phyloP scores from a whole-genome alignment of 2,797 vertebrate species.

The Lemur catta region DNA sequence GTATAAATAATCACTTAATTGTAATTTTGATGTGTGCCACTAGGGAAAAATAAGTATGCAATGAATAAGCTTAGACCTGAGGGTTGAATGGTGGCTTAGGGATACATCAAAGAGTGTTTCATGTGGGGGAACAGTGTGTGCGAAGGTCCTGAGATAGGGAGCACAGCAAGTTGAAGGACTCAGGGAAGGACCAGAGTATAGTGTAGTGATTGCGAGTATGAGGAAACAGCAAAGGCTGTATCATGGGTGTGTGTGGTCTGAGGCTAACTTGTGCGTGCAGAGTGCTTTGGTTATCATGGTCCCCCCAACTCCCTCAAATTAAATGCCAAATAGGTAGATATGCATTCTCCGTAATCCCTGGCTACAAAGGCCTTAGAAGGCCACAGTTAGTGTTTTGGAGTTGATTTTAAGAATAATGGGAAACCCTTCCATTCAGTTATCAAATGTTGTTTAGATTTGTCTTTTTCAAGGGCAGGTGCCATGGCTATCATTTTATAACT shows the following conservation, averaged over 20 bases:
- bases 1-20: background rate
- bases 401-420: background rate
- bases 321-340: background rate
- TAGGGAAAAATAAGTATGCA: background rate
- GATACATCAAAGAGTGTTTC: background rate
- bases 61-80: background rate
- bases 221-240: too few relatives aligned
- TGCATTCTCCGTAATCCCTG: background rate
- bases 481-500: background rate
- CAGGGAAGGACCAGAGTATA: background rate
- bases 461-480: background rate
- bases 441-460: background rate
- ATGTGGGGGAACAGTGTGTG: background rate
- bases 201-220: background rate
- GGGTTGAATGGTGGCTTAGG: background rate
- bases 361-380: background rate
- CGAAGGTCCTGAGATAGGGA: background rate
- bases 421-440: background rate
- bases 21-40: background rate
- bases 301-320: background rate
- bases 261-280: background rate
- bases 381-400: background rate
- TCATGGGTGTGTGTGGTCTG: background rate
- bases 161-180: background rate
- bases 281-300: background rate